Conservation (phyloP, 2,797 vertebrate species). For the Megaceryle alcyon region DNA sequence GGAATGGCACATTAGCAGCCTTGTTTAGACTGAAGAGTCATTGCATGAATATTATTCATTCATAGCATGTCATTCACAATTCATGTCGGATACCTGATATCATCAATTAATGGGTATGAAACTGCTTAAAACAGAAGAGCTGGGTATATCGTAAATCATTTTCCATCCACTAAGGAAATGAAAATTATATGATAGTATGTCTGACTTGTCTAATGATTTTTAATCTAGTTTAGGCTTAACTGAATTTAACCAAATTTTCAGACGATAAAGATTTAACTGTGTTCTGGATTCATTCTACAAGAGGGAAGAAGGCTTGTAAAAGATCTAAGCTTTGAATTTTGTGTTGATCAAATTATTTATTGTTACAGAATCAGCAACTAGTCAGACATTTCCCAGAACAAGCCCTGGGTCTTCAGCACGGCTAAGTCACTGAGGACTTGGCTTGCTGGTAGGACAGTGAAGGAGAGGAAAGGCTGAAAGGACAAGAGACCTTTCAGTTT, state of each 20-base stretch:
- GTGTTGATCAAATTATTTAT: background rate
- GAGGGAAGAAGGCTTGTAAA: background rate
- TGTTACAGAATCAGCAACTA: background rate
- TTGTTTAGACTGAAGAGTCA: background rate
- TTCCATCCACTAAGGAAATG: background rate
- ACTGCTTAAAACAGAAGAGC: background rate
- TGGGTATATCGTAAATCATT: background rate
- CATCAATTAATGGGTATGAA: background rate
- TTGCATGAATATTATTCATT: background rate
- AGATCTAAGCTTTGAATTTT: background rate
- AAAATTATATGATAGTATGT: background rate
- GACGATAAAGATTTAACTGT: background rate
- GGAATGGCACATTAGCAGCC: background rate
- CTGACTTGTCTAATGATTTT: background rate
- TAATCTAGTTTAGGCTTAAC: background rate
- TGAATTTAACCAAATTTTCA: background rate
- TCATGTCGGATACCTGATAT: background rate
- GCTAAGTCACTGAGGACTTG: background rate
- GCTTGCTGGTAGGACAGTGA: background rate
- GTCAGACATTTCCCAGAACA: background rate
- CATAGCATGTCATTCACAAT: background rate
- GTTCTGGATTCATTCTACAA: background rate
- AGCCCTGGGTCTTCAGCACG: background rate
- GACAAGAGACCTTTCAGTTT: background rate
- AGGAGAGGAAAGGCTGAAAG: background rate